Evolutionary conservation across 1,140 invertebrate species (phyloP), one percentile per base, ranked within the genome.

Genomic region (Macrosteles quadrilineatus): DNA sequence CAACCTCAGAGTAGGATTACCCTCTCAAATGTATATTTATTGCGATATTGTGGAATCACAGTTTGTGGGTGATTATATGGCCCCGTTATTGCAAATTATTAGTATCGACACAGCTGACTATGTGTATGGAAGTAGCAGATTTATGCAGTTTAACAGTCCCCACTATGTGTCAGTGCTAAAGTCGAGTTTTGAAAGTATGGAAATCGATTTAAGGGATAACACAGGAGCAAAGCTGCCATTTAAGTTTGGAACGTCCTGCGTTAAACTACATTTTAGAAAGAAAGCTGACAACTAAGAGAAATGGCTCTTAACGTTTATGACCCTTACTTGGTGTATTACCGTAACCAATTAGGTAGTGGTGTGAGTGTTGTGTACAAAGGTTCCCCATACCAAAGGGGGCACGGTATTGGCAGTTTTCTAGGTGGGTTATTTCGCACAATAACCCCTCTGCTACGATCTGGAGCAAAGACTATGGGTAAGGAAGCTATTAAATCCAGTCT

Each of bases 31-130:
- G 59, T 79, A 77, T 73, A 71, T 79, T 67, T 79, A 80, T 66
- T 76, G 72, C 47, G 77, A 79, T 70, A 77, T 78, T 25, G 66
- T 77, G 14, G 74, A 76, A 69, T 73, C 76, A 12, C 77, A 79
- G 65, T 73, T 77, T 14, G 75, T 79, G 40, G 77, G 77, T 11
- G 76, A 79, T 71, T 73, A 76, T 14, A 74, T 77, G 55, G 73
- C 72, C 21, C 72, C 75, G 27, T 69, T 78, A 23, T 62, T 62
- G 29, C 11, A 62, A 62, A 62, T 62, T 4, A 30, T 62, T 25
- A 62, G 19, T 19, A 30, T 62, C 19, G 57, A 62, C 29, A 62
- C 21, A 30, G 11, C 57, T 27, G 27, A 25, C 19, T 62, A 62
- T 62, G 23, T 29, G 25, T 62, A 27, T 31, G 57, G 57, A n/a